These are phyloP conservation scores for Tauraco erythrolophus DNA, from an alignment of 2,113 vertebrate species.

Conservation along the genomic window DNA sequence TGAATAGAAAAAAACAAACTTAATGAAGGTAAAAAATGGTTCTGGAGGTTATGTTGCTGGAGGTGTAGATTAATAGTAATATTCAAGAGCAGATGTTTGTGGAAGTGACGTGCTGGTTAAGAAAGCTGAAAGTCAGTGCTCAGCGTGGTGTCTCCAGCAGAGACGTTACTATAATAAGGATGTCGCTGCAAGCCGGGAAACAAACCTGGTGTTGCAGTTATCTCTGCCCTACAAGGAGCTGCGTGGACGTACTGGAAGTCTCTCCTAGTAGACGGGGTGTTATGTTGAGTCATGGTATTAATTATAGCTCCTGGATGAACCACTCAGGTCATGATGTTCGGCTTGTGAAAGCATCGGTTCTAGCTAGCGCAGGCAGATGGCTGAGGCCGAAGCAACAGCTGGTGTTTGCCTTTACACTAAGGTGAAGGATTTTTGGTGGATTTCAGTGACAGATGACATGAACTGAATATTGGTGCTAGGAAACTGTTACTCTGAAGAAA, in stretches of 20 bases:
- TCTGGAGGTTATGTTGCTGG: not conserved
- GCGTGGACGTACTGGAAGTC: not conserved
- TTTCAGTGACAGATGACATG: not conserved
- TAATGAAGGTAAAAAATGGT: not conserved
- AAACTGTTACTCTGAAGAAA: not conserved
- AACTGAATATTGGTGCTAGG: not conserved
- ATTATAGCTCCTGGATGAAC: conserved; percentile 46
- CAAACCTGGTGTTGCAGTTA: conserved; percentile 14
- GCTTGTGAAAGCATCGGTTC: not conserved
- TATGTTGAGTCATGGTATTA: conserved; percentile 44
- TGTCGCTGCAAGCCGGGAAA: conserved; percentile 8
- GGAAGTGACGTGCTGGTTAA: not conserved
- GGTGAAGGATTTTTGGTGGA: not conserved
- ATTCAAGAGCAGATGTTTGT: not conserved
- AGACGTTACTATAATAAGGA: conserved; percentile 70
- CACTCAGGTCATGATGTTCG: not conserved
- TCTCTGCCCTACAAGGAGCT: conserved; percentile 60
- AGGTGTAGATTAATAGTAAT: not conserved
- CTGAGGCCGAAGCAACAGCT: not conserved
- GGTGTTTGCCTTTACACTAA: not conserved
- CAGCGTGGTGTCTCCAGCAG: not conserved
- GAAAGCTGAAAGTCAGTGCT: conserved; percentile 41
- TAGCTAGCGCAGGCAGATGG: not conserved
- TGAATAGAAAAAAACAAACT: not conserved
- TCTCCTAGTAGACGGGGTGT: not conserved